A percentile compares a stretch with the other conserved stretches of the same genome.
phyloP scores from a whole-genome alignment of 2,797 vertebrate genomes.

The Cheirogaleus major region DNA sequence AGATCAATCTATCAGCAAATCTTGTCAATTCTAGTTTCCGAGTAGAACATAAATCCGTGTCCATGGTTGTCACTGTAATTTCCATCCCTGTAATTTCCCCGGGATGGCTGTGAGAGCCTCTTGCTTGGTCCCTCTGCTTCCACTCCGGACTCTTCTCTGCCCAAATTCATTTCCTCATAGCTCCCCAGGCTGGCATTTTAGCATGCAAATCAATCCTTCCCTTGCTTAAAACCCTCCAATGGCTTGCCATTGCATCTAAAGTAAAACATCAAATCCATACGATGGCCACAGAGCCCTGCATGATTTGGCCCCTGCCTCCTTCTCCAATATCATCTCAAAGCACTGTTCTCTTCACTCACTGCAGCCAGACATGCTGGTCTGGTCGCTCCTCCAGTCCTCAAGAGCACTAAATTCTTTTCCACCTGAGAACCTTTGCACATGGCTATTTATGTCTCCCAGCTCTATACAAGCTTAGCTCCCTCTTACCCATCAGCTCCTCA shows the following conservation, averaged over 20 bases:
- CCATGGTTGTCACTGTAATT: neutral
- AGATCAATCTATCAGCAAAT: neutral
- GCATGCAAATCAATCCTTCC: constrained; percentile 40
- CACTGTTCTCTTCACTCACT: neutral
- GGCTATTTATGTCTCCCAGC: neutral
- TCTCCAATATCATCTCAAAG: neutral
- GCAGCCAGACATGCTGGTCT: neutral
- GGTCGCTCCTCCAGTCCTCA: neutral
- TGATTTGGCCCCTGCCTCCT: neutral
- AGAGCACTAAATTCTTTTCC: neutral
- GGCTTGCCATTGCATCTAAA: constrained; percentile 5
- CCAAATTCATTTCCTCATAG: constrained; percentile 22
- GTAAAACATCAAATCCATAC: neutral
- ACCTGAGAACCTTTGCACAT: neutral
- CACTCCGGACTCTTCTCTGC: neutral
- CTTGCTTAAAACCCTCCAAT: constrained; percentile 8
- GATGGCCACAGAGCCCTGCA: neutral
- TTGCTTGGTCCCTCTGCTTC: neutral
- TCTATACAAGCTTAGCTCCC: neutral
- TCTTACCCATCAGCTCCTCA: neutral
- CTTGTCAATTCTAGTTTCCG: neutral
- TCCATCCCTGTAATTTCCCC: neutral
- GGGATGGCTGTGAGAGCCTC: neutral
- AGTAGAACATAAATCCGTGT: neutral
- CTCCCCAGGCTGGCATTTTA: constrained; percentile 27